Evolutionary conservation across 1,140 invertebrate genomes (phyloP).

Genomic region (Zaprionus africanus): DNA sequence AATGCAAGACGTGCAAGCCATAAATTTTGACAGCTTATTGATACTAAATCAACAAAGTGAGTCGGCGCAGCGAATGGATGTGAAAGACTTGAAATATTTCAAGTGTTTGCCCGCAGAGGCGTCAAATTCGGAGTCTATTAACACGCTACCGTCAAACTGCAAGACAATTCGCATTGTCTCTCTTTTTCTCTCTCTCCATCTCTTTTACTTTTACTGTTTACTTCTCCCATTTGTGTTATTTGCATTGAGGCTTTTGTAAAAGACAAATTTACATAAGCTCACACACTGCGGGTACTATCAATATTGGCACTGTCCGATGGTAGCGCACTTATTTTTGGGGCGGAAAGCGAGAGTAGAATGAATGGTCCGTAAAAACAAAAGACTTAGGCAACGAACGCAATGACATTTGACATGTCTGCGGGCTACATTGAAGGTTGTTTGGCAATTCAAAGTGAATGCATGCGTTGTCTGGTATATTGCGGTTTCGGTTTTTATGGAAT

Average conservation of each 20-base stretch:
- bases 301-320: slow-evolving; percentile 26
- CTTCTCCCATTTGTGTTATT: not conserved
- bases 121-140: slow-evolving; percentile 63
- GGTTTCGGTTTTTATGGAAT: not conserved
- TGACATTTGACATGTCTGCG: slow-evolving; percentile 31
- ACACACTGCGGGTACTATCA: slow-evolving; percentile 19
- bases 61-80: not conserved
- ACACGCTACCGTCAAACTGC: slow-evolving; percentile 61
- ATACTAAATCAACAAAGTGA: slow-evolving; percentile 56
- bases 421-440: slow-evolving; percentile 1
- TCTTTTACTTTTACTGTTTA: slow-evolving; percentile 16
- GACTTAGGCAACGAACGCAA: slow-evolving; percentile 53
- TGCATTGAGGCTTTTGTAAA: slow-evolving; percentile 29
- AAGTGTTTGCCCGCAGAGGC: slow-evolving; percentile 50
- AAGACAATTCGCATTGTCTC: slow-evolving; percentile 38
- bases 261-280: slow-evolving; percentile 53
- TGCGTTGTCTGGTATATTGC: not conserved
- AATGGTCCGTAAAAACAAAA: slow-evolving; percentile 36
- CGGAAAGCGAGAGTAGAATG: not conserved
- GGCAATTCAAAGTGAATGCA: not conserved
- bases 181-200: slow-evolving; percentile 39
- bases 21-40: slow-evolving; percentile 79
- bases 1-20: slow-evolving; percentile 60
- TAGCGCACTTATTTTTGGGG: slow-evolving; percentile 5
- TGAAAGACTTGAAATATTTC: slow-evolving; percentile 41